Evolutionary conservation across 2,113 vertebrate species (phyloP).

Genomic region (Corydoras sp.): DNA sequence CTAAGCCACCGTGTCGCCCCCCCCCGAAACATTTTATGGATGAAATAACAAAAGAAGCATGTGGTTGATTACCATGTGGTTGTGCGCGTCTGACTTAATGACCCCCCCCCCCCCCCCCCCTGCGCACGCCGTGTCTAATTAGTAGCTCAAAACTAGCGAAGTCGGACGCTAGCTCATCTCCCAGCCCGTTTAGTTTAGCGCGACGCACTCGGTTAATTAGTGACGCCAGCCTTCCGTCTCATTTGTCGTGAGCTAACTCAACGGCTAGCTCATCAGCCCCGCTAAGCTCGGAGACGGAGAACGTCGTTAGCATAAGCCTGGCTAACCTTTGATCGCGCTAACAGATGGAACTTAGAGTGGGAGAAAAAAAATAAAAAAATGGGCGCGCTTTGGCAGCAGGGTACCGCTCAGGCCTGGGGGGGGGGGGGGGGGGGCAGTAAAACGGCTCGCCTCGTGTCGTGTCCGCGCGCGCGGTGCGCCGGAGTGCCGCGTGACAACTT

Average conservation of each 20-base stretch:
- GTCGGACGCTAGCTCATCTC: constrained; percentile 1
- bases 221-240: constrained; percentile 29
- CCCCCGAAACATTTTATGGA: no score
- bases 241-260: constrained; percentile 32
- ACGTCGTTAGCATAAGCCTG: constrained; percentile 23
- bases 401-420: neutral
- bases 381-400: neutral
- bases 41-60: no score
- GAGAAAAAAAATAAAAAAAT: neutral
- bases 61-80: no score
- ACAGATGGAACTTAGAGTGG: constrained; percentile 50
- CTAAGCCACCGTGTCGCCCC: no score
- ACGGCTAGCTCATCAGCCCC: constrained; percentile 21
- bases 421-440: no score
- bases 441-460: neutral
- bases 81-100: neutral
- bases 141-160: constrained; percentile 5
- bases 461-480: neutral
- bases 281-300: constrained; percentile 19
- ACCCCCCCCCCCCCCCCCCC: neutral
- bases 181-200: constrained; percentile 8
- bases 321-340: constrained; percentile 17
- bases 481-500: constrained; percentile 8
- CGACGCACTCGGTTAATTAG: constrained; percentile 25
- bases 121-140: constrained; percentile 18